These are phyloP conservation scores for Hesperophylax magnus DNA, from an alignment of 1,140 invertebrate species.

Conservation along the genomic window DNA sequence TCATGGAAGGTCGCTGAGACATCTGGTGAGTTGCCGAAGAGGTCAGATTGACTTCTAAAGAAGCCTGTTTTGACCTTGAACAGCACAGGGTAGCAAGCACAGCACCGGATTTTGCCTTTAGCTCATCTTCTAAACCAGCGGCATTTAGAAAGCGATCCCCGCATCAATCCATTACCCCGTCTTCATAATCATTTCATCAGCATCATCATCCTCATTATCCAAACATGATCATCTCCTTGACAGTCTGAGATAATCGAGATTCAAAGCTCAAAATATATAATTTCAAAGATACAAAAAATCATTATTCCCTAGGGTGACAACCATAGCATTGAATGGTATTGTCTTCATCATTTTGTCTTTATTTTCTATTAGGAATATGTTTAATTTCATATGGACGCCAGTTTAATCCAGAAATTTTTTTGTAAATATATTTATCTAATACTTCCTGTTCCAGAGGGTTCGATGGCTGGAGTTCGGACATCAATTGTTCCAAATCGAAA, in stretches of 20 bases:
- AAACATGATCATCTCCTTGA: background rate
- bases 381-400: too few relatives aligned
- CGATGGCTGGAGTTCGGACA: too few relatives aligned
- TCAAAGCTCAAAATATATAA: slow-evolving; percentile 3
- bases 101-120: slow-evolving; percentile 34
- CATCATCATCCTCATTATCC: slow-evolving; percentile 57
- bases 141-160: slow-evolving; percentile 27
- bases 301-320: too few relatives aligned
- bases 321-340: too few relatives aligned
- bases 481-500: too few relatives aligned
- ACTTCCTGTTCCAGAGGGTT: too few relatives aligned
- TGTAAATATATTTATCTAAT: too few relatives aligned
- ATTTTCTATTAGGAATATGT: too few relatives aligned
- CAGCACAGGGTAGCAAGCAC: slow-evolving; percentile 42
- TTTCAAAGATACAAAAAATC: too few relatives aligned
- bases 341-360: too few relatives aligned
- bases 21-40: slow-evolving; percentile 17
- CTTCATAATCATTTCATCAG: slow-evolving; percentile 36
- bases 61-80: slow-evolving; percentile 11
- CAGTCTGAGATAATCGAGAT: slow-evolving; percentile 26
- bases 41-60: background rate
- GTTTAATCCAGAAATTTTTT: too few relatives aligned
- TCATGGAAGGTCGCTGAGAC: background rate
- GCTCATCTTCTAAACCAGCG: slow-evolving; percentile 6
- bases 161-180: slow-evolving; percentile 8